Conservation (phyloP, 2,113 vertebrate genomes). For the Hippocampus barbouri region DNA sequence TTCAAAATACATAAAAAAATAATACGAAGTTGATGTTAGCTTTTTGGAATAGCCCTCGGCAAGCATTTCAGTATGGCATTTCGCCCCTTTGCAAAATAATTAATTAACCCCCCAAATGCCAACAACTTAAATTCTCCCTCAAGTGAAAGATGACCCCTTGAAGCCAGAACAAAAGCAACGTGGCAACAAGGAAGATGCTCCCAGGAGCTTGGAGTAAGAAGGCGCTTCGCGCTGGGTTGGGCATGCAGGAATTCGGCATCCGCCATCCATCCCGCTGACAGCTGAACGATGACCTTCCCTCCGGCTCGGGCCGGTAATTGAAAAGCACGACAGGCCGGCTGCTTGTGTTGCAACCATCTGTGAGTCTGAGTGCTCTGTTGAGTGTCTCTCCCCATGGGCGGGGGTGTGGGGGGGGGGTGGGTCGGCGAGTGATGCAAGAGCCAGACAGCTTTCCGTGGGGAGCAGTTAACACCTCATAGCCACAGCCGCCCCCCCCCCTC, state of each 20-base stretch:
- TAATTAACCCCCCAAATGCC: neutral
- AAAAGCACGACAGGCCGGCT: constrained; percentile 68
- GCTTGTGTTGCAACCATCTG: constrained; percentile 67
- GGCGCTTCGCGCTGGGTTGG: constrained; percentile 9
- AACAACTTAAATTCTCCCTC: neutral
- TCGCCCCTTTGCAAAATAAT: too few species aligned
- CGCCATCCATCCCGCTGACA: constrained; percentile 33
- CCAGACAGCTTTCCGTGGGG: constrained; percentile 74
- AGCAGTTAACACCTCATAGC: constrained; percentile 88
- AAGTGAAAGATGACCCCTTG: constrained; percentile 63
- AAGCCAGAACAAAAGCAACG: constrained; percentile 32
- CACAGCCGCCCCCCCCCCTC: constrained; percentile 45
- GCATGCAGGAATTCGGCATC: constrained; percentile 50
- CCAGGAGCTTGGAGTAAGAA: constrained; percentile 25
- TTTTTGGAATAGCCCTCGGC: too few species aligned
- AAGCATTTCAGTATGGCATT: too few species aligned
- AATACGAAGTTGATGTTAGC: too few species aligned
- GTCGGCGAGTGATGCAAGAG: constrained; percentile 58
- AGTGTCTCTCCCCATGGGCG: constrained; percentile 45
- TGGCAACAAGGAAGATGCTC: neutral
- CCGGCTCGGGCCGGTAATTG: constrained; percentile 65
- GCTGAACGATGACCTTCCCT: constrained; percentile 68
- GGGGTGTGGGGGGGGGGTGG: constrained; percentile 50
- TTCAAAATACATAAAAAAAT: too few species aligned
- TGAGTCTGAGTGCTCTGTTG: constrained; percentile 65